A percentile compares a stretch with the other conserved stretches of the same genome.
Conservation (phyloP, 2,888 invertebrate species). For the Volucella inanis region DNA sequence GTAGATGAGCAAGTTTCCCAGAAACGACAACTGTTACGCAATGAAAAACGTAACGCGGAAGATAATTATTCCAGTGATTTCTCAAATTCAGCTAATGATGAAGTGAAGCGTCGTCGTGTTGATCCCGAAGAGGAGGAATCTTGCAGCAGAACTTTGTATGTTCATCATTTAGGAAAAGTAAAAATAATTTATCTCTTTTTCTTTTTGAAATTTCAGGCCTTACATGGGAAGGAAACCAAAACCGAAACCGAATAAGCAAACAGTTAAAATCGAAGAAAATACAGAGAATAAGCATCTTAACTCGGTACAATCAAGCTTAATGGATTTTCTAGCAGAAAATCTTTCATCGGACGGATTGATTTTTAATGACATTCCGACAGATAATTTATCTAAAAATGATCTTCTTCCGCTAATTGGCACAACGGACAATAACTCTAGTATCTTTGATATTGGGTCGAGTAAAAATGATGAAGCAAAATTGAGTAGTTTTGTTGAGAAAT, state of each 20-base stretch:
- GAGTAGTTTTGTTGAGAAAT: conserved; percentile 66
- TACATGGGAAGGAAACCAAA: conserved; percentile 80
- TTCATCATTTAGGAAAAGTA: too few species aligned
- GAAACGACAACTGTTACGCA: conserved; percentile 79
- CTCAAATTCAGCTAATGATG: conserved; percentile 76
- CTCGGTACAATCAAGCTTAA: conserved; percentile 81
- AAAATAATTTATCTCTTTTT: not conserved
- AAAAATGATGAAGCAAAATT: conserved; percentile 74
- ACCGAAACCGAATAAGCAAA: conserved; percentile 76
- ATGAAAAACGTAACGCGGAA: conserved; percentile 78
- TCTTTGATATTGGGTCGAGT: conserved; percentile 76
- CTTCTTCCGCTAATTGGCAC: conserved; percentile 79
- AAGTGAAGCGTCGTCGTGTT: conserved; percentile 75
- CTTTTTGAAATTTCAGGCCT: conserved; percentile 77
- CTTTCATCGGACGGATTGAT: conserved; percentile 80
- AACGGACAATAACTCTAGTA: conserved; percentile 72
- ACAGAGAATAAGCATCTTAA: conserved; percentile 77
- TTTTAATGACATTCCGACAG: conserved; percentile 79
- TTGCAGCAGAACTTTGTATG: conserved; percentile 78
- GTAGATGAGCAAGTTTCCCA: conserved; percentile 79
- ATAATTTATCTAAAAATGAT: conserved; percentile 79
- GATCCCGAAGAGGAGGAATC: conserved; percentile 76
- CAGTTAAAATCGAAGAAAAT: conserved; percentile 74
- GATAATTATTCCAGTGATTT: conserved; percentile 80
- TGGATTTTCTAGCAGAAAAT: conserved; percentile 82